Evolutionary conservation across 2,113 vertebrate genomes (phyloP), one percentile per base, ranked within the genome.

Genomic region (Guaruba guarouba): DNA sequence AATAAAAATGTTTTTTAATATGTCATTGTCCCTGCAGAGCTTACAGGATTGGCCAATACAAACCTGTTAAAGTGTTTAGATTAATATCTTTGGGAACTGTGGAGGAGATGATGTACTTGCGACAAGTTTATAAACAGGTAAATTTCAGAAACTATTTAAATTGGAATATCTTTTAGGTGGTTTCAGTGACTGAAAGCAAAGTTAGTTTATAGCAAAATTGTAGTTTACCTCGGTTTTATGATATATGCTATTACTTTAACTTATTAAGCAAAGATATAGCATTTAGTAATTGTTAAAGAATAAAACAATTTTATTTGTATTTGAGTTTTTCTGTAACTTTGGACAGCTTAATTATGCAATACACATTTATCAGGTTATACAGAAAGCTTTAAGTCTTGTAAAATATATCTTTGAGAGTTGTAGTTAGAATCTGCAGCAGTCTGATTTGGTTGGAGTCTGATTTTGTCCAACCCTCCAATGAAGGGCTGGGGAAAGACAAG

Each of bases 101-200:
- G 90, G 99, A 99, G 89, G 99, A 99, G 93, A 97, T 99, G 51
- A 99, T 99, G 96, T 99, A 99, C 88, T 98, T 99, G 92, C 98
- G 99, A 51, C 99, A 99, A 93, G 94, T 99, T 90, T 99, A 99
- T 96, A 99, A 99, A 93, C 99, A 99, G 98, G 99, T 99, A 98
- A 93, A 29, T 11, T 79, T 81, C 62, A 59, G 28, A 17, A 43
- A 28, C 51, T 66, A 7, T 44, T 80, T 80, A 20, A 81, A 31
- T 51, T 41, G 14, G 6, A 31, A 82, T 28, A 3, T 19, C 25
- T 71, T 70, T 57, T 35, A 48, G 46, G 12, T 8, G 4, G 4
- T 84, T 82, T 70, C 48, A 51, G 3, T 41, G 54, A 23, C 35
- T 49, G 48, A 78, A 95, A 75, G 5, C 43, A 80, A 48, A 75